Evolutionary conservation across 2,888 invertebrate species (phyloP).

Genomic region (Panopea generosa): DNA sequence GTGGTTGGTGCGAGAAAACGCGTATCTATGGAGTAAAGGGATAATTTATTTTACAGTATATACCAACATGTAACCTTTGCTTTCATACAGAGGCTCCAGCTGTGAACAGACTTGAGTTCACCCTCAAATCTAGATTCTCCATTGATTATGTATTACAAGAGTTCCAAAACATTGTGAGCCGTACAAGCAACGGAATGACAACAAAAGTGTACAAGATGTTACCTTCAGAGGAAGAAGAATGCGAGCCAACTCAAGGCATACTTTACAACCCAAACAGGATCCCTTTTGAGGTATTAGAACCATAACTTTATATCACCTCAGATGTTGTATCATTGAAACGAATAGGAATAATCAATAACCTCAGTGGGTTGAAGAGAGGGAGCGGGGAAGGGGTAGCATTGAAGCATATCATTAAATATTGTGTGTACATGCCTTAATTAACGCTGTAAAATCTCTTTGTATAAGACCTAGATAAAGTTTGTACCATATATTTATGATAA

Average conservation of each 20-base stretch:
- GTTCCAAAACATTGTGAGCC: slow-evolving; percentile 86
- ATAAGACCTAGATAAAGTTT: too few relatives aligned
- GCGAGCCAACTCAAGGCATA: slow-evolving; percentile 62
- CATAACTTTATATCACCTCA: background rate
- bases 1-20: too few relatives aligned
- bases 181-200: slow-evolving; percentile 73
- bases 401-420: too few relatives aligned
- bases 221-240: slow-evolving; percentile 59
- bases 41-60: too few relatives aligned
- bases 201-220: slow-evolving; percentile 78
- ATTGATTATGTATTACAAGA: slow-evolving; percentile 85
- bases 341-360: background rate
- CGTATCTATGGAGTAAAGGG: too few relatives aligned
- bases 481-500: too few relatives aligned
- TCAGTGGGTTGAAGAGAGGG: too few relatives aligned
- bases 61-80: too few relatives aligned
- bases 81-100: slow-evolving; percentile 87
- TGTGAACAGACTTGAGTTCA: slow-evolving; percentile 86
- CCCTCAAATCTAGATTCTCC: slow-evolving; percentile 83
- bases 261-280: slow-evolving; percentile 71
- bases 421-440: too few relatives aligned
- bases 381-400: too few relatives aligned
- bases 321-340: background rate
- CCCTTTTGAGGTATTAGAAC: slow-evolving; percentile 70
- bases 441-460: too few relatives aligned